A percentile compares a stretch with the other conserved stretches of the same genome.
Conservation (phyloP, 2,888 invertebrate species). For the Sinohyriopsis cumingii region DNA sequence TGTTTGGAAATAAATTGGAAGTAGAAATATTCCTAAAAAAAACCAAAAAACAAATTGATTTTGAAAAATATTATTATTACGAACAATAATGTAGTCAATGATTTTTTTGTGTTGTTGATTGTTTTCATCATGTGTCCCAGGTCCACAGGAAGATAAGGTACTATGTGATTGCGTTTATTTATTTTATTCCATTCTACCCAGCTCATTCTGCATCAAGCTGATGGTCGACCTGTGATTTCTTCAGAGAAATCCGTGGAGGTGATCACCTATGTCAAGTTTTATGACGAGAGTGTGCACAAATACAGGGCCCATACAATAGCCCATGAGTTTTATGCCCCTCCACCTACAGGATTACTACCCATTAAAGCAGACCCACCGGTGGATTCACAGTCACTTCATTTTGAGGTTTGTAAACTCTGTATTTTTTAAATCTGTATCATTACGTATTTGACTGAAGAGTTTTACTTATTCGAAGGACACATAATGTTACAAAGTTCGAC, state of each 20-base stretch:
- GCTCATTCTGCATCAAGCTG: slow-evolving; percentile 12
- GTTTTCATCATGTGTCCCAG: not conserved
- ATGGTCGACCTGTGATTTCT: slow-evolving; percentile 18
- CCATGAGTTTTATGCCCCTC: slow-evolving; percentile 11
- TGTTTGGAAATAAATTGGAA: no score
- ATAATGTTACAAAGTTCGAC: no score
- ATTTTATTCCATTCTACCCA: not conserved
- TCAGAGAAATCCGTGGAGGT: slow-evolving; percentile 5
- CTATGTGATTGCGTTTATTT: not conserved
- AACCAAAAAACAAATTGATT: no score
- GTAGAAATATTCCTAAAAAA: no score
- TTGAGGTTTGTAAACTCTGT: slow-evolving; percentile 4
- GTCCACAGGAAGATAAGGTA: not conserved
- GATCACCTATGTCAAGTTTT: slow-evolving; percentile 13
- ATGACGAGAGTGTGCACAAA: slow-evolving; percentile 10
- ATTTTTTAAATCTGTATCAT: no score
- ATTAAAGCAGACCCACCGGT: slow-evolving; percentile 11
- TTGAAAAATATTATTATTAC: no score
- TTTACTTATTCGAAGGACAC: no score
- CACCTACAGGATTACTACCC: slow-evolving; percentile 7
- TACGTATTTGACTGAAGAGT: no score
- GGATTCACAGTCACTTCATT: slow-evolving; percentile 13
- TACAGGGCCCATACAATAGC: slow-evolving; percentile 12
- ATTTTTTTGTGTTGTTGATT: not conserved
- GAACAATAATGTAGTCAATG: not conserved